phyloP scores from a whole-genome alignment of 2,888 invertebrate species.

The Apantesis nais region DNA sequence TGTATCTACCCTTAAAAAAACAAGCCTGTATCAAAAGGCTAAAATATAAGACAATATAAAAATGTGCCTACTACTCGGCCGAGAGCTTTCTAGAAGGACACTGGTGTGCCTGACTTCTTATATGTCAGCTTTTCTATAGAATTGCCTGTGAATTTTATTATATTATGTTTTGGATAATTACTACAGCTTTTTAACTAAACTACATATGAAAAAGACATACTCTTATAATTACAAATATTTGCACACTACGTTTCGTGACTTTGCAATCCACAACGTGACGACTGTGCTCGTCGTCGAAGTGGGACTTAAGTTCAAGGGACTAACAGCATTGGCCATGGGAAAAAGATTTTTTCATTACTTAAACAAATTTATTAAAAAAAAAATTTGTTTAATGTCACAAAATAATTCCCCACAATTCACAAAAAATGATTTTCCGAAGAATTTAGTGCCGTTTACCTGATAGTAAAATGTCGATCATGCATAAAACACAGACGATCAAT shows the following conservation, averaged over 20 bases:
- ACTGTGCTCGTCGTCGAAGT: background rate
- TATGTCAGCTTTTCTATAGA: background rate
- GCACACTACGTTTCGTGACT: background rate
- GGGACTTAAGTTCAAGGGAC: background rate
- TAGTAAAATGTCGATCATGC: too few relatives aligned
- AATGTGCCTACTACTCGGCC: constrained; percentile 16
- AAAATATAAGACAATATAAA: constrained; percentile 7
- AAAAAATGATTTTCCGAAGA: too few relatives aligned
- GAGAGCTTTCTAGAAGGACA: background rate
- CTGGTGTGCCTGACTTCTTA: background rate
- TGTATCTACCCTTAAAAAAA: background rate
- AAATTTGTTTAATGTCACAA: too few relatives aligned
- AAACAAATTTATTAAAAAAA: too few relatives aligned
- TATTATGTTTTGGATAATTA: background rate
- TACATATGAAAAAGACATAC: background rate
- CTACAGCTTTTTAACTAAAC: background rate
- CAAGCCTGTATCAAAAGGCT: background rate
- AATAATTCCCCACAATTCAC: too few relatives aligned
- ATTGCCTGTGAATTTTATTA: background rate
- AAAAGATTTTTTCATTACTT: too few relatives aligned
- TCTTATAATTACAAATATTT: background rate
- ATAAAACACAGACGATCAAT: too few relatives aligned
- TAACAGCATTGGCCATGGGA: too few relatives aligned
- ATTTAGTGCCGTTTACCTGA: too few relatives aligned
- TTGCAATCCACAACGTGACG: background rate